Evolutionary conservation across 2,113 vertebrate genomes (phyloP).

Genomic region (Dunckerocampus dactyliophorus): DNA sequence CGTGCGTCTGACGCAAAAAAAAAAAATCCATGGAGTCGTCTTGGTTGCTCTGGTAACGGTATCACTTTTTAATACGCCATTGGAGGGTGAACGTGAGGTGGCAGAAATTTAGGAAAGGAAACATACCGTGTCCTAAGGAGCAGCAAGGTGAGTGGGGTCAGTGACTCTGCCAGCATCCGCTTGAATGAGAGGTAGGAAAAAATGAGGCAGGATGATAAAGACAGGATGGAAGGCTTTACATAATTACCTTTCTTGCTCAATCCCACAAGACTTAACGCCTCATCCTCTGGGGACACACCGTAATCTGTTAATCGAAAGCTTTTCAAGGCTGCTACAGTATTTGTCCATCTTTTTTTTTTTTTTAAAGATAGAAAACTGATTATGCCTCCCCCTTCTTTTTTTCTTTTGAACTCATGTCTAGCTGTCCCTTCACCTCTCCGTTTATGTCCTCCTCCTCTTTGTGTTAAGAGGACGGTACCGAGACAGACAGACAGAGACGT

Average conservation of each 20-base stretch:
- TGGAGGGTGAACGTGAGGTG: conserved; percentile 36
- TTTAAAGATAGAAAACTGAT: conserved; percentile 14
- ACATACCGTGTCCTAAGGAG: conserved; percentile 30
- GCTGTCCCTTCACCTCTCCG: conserved; percentile 27
- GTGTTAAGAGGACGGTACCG: conserved; percentile 16
- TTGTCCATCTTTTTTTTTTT: conserved; percentile 27
- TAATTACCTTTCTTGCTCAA: conserved; percentile 44
- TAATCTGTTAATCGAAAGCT: conserved; percentile 35
- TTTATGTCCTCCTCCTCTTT: conserved; percentile 17
- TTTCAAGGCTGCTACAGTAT: conserved; percentile 23
- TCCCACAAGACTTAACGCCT: conserved; percentile 33
- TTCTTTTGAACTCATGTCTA: conserved; percentile 1
- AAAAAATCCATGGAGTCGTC: conserved; percentile 76
- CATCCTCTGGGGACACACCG: conserved; percentile 28
- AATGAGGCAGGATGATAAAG: conserved; percentile 17
- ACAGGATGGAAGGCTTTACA: conserved; percentile 36
- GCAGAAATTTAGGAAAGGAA: conserved; percentile 24
- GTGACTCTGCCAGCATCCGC: conserved; percentile 17
- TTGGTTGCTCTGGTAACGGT: conserved; percentile 77
- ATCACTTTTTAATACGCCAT: conserved; percentile 69
- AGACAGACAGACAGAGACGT: conserved; percentile 11
- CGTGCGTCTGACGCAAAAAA: conserved; percentile 19
- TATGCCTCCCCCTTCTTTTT: no score
- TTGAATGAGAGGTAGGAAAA: not conserved
- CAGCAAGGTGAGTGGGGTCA: conserved; percentile 27